These are phyloP conservation scores for Carterocephalus palaemon DNA, from an alignment of 2,888 invertebrate genomes.

Conservation along the genomic window DNA sequence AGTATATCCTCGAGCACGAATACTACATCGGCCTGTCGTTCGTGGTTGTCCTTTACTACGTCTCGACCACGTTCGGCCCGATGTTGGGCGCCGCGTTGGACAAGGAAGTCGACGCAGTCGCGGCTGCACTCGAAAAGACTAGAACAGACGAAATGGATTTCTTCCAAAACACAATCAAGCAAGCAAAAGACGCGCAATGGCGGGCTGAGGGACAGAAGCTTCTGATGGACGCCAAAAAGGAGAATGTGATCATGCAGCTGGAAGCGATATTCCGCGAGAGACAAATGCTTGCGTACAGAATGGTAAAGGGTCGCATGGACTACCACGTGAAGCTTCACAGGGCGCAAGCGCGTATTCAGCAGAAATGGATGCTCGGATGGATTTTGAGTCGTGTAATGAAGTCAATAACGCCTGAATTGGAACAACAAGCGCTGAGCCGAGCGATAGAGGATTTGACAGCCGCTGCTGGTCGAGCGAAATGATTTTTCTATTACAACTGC, in stretches of 20 bases:
- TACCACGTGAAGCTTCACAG: conserved; percentile 91
- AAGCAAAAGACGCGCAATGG: conserved; percentile 84
- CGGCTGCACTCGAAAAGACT: conserved; percentile 69
- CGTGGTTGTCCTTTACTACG: conserved; percentile 77
- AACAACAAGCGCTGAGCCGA: conserved; percentile 89
- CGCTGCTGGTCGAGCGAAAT: conserved; percentile 71
- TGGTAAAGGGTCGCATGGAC: conserved; percentile 88
- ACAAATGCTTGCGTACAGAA: conserved; percentile 68
- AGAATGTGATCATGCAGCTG: conserved; percentile 93
- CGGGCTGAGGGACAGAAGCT: conserved; percentile 86
- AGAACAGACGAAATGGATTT: conserved; percentile 71
- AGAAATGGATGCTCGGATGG: conserved; percentile 96
- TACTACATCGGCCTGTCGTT: conserved; percentile 88
- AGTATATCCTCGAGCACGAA: conserved; percentile 95
- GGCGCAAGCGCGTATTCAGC: conserved; percentile 88
- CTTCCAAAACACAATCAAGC: conserved; percentile 75
- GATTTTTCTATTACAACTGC: conserved; percentile 6
- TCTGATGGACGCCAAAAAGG: conserved; percentile 90
- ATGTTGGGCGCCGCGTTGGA: conserved; percentile 80
- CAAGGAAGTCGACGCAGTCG: conserved; percentile 81
- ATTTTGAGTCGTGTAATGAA: conserved; percentile 89
- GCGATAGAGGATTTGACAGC: conserved; percentile 90
- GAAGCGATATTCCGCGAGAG: conserved; percentile 92
- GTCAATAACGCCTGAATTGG: conserved; percentile 93
- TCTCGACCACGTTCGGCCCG: conserved; percentile 84